These are phyloP conservation scores for Heteronetta atricapilla DNA, from an alignment of 2,113 vertebrate species.

Conservation along the genomic window DNA sequence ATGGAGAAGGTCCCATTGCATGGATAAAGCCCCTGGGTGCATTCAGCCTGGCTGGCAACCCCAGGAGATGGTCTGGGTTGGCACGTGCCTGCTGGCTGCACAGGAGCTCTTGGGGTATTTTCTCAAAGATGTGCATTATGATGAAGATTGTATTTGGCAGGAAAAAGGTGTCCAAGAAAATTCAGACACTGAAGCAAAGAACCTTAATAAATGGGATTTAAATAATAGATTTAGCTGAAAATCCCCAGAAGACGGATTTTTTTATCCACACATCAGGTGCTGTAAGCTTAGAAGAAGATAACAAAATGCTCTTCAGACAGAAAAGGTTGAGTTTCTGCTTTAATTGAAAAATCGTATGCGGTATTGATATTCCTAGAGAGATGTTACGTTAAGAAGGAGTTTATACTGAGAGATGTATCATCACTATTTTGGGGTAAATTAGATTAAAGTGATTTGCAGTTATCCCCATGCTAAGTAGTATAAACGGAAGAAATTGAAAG, in stretches of 20 bases:
- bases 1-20: background rate
- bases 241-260: constrained; percentile 39
- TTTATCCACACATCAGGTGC: constrained; percentile 62
- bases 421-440: constrained; percentile 53
- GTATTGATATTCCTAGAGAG: constrained; percentile 56
- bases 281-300: constrained; percentile 59
- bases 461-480: constrained; percentile 39
- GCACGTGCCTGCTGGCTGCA: accelerated
- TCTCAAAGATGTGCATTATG: background rate
- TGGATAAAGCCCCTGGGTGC: background rate
- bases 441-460: constrained; percentile 63
- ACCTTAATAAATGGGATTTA: constrained; percentile 63
- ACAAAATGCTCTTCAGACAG: constrained; percentile 33
- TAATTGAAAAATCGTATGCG: constrained; percentile 50
- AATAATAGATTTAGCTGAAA: constrained; percentile 69
- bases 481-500: constrained; percentile 24
- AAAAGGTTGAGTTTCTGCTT: constrained; percentile 45
- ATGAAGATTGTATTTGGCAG: background rate
- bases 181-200: background rate
- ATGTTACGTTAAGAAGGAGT: constrained; percentile 46
- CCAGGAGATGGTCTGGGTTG: background rate
- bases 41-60: background rate
- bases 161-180: constrained; percentile 23
- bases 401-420: constrained; percentile 40
- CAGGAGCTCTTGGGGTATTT: background rate